A percentile compares a stretch with the other conserved stretches of the same genome.
Evolutionary conservation across 2,113 vertebrate species (phyloP).

Genomic region (Gopherus flavomarginatus): DNA sequence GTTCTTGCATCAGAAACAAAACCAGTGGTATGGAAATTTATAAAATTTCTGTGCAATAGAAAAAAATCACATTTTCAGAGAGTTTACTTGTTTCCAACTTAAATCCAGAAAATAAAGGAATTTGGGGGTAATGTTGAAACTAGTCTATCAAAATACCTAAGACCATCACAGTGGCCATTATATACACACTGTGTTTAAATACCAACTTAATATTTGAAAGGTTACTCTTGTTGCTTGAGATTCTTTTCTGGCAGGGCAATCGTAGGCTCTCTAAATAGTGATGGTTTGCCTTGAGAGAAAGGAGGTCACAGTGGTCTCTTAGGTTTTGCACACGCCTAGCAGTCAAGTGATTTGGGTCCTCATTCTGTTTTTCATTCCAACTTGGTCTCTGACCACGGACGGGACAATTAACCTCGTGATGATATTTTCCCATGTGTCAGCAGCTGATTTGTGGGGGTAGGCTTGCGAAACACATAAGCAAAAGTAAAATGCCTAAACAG

Average conservation of each 20-base stretch:
- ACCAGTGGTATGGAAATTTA: no score
- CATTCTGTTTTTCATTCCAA: background rate
- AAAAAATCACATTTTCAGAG: background rate
- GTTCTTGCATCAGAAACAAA: no score
- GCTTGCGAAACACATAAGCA: background rate
- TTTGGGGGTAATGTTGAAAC: background rate
- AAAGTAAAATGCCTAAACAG: background rate
- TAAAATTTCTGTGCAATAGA: no score
- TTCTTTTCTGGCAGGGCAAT: rapidly evolving
- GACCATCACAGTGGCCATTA: background rate
- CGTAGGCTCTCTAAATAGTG: background rate
- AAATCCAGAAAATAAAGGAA: background rate
- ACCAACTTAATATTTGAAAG: background rate
- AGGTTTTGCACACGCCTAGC: background rate
- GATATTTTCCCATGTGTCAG: background rate
- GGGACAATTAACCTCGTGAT: background rate
- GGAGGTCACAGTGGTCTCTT: rapidly evolving
- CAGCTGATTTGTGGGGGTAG: background rate
- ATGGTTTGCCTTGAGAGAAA: background rate
- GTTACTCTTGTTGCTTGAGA: background rate
- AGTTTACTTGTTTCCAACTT: background rate
- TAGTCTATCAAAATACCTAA: background rate
- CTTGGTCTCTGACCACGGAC: rapidly evolving
- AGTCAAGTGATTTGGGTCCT: background rate
- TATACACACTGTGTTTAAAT: background rate